These are phyloP conservation scores for Petrocephalus sullivani DNA, from an alignment of 2,797 vertebrate species.

Conservation along the genomic window DNA sequence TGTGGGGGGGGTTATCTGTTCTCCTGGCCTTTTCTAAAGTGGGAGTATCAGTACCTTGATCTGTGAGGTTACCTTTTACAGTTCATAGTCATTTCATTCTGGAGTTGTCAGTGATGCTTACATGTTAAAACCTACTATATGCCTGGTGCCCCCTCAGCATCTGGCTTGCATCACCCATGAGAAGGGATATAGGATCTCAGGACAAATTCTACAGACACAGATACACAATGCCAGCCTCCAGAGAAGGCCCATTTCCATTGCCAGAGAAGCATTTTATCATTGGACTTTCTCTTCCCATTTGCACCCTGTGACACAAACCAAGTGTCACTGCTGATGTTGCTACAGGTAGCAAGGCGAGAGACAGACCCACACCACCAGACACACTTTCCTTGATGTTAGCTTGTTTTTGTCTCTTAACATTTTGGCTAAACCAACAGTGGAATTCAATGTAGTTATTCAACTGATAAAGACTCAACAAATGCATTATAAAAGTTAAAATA, in stretches of 20 bases:
- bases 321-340: not conserved
- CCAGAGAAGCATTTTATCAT: not conserved
- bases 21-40: not conserved
- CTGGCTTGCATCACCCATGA: constrained; percentile 15
- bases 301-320: not conserved
- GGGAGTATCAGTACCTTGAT: constrained; percentile 15
- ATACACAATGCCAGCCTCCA: not conserved
- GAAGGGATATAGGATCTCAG: not conserved
- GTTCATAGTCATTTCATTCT: not conserved
- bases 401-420: constrained; percentile 4
- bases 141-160: not conserved
- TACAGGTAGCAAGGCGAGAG: not conserved
- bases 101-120: not conserved
- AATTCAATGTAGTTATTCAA: not conserved
- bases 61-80: not conserved
- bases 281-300: constrained; percentile 1
- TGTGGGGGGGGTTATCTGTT: not conserved
- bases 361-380: not conserved
- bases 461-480: constrained; percentile 14
- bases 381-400: not conserved
- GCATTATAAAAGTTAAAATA: constrained; percentile 4
- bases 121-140: not conserved
- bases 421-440: not conserved
- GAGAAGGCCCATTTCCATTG: not conserved
- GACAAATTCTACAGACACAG: not conserved